phyloP scores from a whole-genome alignment of 2,113 vertebrate species.

The Diglossa brunneiventris region DNA sequence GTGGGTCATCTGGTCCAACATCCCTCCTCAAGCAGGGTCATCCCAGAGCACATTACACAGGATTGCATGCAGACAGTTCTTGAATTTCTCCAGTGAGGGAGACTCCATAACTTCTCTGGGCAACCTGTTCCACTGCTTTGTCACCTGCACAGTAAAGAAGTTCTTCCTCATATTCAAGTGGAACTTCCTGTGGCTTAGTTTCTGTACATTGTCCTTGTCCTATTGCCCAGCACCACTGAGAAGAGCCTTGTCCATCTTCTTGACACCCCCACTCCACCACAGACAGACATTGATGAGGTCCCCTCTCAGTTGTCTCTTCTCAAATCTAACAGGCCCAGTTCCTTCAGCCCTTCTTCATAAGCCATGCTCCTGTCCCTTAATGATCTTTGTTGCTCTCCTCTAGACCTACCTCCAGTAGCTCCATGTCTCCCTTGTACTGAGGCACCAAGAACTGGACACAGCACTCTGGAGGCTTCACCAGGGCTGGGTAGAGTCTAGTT shows the following conservation, averaged over 20 bases:
- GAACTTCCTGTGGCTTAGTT: not conserved
- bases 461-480: not conserved
- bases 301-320: not conserved
- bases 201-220: not conserved
- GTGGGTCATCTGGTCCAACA: not conserved
- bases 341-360: not conserved
- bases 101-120: not conserved
- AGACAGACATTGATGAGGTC: not conserved
- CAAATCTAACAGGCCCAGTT: not conserved
- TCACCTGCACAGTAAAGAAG: fast-evolving
- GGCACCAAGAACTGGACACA: not conserved
- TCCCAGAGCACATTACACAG: not conserved
- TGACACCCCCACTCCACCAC: not conserved
- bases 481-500: not conserved
- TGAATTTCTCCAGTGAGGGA: not conserved
- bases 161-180: not conserved
- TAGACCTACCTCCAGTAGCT: not conserved
- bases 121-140: not conserved
- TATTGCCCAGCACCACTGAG: not conserved
- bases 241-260: not conserved
- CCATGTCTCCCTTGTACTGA: not conserved
- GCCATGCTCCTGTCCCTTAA: not conserved
- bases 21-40: not conserved
- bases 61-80: not conserved
- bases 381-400: not conserved